Evolutionary conservation across 2,888 invertebrate species (phyloP).

Genomic region (Clusia tigrina): DNA sequence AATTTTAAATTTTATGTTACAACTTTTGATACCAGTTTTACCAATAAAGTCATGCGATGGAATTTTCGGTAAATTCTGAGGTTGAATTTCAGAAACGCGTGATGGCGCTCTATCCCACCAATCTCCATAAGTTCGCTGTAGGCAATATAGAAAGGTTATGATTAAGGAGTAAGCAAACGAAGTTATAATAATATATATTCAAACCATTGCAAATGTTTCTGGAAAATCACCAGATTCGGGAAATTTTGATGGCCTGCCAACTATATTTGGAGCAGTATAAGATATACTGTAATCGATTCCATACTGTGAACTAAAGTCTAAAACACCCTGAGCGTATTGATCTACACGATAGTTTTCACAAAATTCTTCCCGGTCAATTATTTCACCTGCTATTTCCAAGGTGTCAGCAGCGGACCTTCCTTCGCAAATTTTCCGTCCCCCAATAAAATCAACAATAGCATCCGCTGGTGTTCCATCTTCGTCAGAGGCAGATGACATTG

Average conservation of each 20-base stretch:
- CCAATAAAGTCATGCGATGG: constrained; percentile 84
- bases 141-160: constrained; percentile 17
- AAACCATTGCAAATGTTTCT: constrained; percentile 88
- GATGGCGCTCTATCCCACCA: constrained; percentile 87
- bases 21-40: constrained; percentile 54
- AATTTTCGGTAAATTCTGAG: constrained; percentile 73
- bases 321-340: constrained; percentile 81
- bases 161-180: not conserved
- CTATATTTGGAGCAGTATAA: constrained; percentile 86
- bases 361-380: constrained; percentile 35
- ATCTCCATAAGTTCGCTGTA: constrained; percentile 81
- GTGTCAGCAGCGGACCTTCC: constrained; percentile 23
- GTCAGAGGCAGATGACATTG: constrained; percentile 32
- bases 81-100: constrained; percentile 74
- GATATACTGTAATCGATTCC: constrained; percentile 87
- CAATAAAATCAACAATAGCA: constrained; percentile 46
- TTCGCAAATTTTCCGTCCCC: constrained; percentile 37
- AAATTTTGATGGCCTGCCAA: constrained; percentile 84
- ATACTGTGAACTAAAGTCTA: constrained; percentile 89
- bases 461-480: constrained; percentile 39
- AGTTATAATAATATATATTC: constrained; percentile 48
- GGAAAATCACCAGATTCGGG: constrained; percentile 92
- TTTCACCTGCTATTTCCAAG: constrained; percentile 11
- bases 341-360: constrained; percentile 65
- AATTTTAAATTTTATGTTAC: not conserved